A percentile compares a stretch with the other conserved stretches of the same genome.
Conservation (phyloP, 2,888 invertebrate species). For the Toxonevra muliebris region DNA sequence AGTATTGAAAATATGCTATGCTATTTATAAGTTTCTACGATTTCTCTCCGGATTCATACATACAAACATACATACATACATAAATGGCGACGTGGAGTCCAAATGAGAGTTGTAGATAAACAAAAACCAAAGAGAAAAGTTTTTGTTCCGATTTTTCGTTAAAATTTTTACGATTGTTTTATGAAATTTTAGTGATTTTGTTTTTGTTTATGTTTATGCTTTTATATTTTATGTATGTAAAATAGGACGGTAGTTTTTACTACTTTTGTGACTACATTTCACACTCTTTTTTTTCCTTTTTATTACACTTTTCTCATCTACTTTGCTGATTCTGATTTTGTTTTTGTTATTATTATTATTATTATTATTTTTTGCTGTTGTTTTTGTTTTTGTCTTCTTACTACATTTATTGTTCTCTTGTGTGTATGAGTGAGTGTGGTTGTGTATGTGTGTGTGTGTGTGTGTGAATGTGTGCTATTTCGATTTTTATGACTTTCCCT, state of each 20-base stretch:
- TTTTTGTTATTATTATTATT: neutral
- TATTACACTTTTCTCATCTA: conserved; percentile 6
- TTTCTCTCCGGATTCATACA: too few relatives aligned
- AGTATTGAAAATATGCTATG: too few relatives aligned
- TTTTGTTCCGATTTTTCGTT: neutral
- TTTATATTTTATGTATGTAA: neutral
- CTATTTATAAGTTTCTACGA: too few relatives aligned
- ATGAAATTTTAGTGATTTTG: conserved; percentile 21
- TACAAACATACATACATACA: neutral
- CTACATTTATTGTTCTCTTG: neutral
- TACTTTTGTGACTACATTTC: conserved; percentile 9
- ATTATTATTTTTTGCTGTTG: neutral
- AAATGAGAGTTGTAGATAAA: neutral
- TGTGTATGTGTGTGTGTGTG: neutral
- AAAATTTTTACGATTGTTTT: conserved; percentile 25
- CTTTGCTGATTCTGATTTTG: neutral
- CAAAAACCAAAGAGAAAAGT: neutral
- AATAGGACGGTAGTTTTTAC: conserved; percentile 2
- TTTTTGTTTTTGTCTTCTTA: neutral
- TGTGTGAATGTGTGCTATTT: conserved; percentile 10
- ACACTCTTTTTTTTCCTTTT: conserved; percentile 2
- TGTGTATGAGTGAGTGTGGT: neutral
- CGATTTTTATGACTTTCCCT: conserved; percentile 8
- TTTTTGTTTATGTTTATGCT: neutral
- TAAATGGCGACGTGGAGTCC: conserved; percentile 9